Conservation (phyloP, 2,797 vertebrate genomes). For the Spizella passerina region DNA sequence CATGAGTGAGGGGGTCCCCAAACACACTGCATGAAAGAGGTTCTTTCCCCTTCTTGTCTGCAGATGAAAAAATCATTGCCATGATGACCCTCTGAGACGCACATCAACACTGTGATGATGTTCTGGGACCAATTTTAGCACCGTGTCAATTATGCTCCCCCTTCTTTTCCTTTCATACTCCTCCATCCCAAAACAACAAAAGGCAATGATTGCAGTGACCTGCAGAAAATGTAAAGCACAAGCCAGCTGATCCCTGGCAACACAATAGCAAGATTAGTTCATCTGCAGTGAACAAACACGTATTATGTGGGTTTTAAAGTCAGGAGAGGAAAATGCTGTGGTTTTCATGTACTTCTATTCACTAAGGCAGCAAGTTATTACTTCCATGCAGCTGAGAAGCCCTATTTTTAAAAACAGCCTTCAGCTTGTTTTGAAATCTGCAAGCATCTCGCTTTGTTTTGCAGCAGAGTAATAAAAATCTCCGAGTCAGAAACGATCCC, state of each 20-base stretch:
- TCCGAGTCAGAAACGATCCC: neutral
- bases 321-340: conserved; percentile 25
- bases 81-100: fast-evolving
- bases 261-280: conserved; percentile 46
- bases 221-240: conserved; percentile 52
- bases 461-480: neutral
- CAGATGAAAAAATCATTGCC: neutral
- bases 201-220: conserved; percentile 36
- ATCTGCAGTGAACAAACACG: conserved; percentile 32
- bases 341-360: conserved; percentile 37
- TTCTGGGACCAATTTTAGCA: neutral
- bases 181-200: conserved; percentile 29
- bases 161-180: neutral
- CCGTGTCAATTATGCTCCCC: neutral
- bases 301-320: conserved; percentile 42
- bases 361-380: conserved; percentile 19
- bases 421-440: conserved; percentile 36
- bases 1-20: neutral
- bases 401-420: conserved; percentile 39
- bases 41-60: neutral
- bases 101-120: neutral
- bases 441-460: conserved; percentile 44
- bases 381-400: conserved; percentile 27
- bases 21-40: neutral
- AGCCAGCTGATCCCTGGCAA: conserved; percentile 50